Evolutionary conservation across 1,140 invertebrate genomes (phyloP).

Genomic region (Drosophila auraria): DNA sequence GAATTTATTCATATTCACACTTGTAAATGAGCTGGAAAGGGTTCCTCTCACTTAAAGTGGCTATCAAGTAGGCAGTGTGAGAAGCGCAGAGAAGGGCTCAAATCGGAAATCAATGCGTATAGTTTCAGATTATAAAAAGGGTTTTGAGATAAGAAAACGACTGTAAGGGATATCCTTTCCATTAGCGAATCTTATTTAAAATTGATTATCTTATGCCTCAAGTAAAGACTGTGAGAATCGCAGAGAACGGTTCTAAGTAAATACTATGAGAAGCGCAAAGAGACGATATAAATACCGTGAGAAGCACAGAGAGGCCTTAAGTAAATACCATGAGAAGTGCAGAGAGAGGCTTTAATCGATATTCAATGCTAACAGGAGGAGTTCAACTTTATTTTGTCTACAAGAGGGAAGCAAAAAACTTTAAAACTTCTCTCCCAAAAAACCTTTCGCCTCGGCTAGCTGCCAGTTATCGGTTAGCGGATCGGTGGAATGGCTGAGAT

Average conservation of each 20-base stretch:
- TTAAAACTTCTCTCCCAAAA: background rate
- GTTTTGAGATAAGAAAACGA: background rate
- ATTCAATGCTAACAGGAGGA: background rate
- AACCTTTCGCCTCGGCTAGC: background rate
- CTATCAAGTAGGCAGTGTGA: conserved; percentile 5
- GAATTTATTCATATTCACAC: conserved; percentile 85
- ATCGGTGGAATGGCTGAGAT: background rate
- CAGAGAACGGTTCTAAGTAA: background rate
- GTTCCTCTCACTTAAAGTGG: conserved; percentile 32
- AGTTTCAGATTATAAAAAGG: background rate
- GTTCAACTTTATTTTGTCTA: background rate
- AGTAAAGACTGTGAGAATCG: background rate
- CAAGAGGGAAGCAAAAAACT: background rate
- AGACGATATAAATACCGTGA: background rate
- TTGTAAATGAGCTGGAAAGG: conserved; percentile 75
- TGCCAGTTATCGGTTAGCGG: conserved; percentile 23
- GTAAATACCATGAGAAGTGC: background rate
- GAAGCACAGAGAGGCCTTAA: background rate
- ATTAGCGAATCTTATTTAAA: background rate
- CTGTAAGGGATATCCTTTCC: background rate
- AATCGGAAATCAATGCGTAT: conserved; percentile 25
- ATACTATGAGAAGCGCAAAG: background rate
- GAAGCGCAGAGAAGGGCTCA: conserved; percentile 4
- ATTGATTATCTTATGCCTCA: no score
- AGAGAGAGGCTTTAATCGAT: background rate